Evolutionary conservation across 2,888 invertebrate genomes (phyloP), one percentile per base, ranked within the genome.

Genomic region (Agrotis clavis): DNA sequence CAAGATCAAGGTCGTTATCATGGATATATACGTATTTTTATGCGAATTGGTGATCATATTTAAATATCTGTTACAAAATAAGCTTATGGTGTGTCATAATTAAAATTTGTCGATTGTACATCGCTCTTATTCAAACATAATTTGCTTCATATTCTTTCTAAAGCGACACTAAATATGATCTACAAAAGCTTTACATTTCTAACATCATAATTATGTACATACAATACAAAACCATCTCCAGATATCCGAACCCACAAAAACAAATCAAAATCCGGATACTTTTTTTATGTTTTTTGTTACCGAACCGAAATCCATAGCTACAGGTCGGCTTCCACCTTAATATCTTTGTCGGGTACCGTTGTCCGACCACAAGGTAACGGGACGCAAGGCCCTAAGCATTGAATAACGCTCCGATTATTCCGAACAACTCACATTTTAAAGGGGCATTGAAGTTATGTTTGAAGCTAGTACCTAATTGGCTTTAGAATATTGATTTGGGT

Each of bases 341-440:
- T 89, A 91, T 90, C 88, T 90, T 90, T 89, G 91, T 90, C 82
- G 80, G 81, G 90, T 94, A 94, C 95, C 95, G 95, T 94, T 93
- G 72, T 56, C 76, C 65, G 85, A 82, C 80, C 86, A 82, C 81
- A 75, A 87, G 71, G 81, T 94, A 94, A 95, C 95, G 94, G 94
- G 89, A 93, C 88, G 69, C 83, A 83, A 88, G 92, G 91, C 93
- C 94, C 93, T 94, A 87, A 89, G 89, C 85, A 86, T 87, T 84
- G 82, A 86, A 86, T 88, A 87, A 85, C 83, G 78, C 65, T 78
- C 85, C 81, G 85, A 87, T 86, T 85, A 85, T 85, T 86, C 84
- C 86, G 86, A 90, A 88, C 87, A 90, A 90, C 89, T 90, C 81
- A 74, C 67, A 74, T 72, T 82, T 81, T 86, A 87, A n/a, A 89